These are phyloP conservation scores for Acholoe squamosa DNA, from an alignment of 2,888 invertebrate species.

Conservation along the genomic window DNA sequence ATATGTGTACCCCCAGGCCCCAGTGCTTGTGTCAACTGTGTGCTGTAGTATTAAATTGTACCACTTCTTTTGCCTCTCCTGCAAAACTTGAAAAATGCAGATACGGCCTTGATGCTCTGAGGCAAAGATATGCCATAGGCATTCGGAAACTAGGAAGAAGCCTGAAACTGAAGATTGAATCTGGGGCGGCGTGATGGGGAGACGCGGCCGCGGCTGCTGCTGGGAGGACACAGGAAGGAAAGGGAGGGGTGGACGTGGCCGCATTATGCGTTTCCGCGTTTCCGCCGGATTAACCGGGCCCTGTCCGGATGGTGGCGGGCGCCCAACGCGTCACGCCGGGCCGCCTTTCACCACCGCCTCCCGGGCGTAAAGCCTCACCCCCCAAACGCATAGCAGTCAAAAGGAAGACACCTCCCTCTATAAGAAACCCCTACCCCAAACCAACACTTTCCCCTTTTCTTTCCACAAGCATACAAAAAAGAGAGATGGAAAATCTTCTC, in stretches of 20 bases:
- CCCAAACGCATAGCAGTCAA: constrained; percentile 34
- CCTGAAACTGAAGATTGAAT: too few relatives aligned
- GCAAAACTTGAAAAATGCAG: too few relatives aligned
- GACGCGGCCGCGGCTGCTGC: background rate
- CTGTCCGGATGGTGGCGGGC: background rate
- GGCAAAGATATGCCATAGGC: too few relatives aligned
- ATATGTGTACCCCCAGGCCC: too few relatives aligned
- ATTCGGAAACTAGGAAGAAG: too few relatives aligned
- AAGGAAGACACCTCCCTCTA: constrained; percentile 23
- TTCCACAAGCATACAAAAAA: background rate
- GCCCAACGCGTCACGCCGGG: background rate
- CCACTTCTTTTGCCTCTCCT: too few relatives aligned
- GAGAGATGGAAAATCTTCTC: background rate
- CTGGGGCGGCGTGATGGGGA: too few relatives aligned
- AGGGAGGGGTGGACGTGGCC: background rate
- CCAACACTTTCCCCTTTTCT: background rate
- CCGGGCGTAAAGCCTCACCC: background rate
- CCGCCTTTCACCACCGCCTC: background rate
- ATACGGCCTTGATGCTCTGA: too few relatives aligned
- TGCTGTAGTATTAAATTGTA: too few relatives aligned
- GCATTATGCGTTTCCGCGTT: constrained; percentile 33
- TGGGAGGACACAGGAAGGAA: background rate
- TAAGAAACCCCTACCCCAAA: constrained; percentile 17
- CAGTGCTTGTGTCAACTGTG: too few relatives aligned
- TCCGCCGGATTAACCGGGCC: constrained; percentile 33